phyloP scores from a whole-genome alignment of 2,888 invertebrate species.

The Amphimallon solstitiale region DNA sequence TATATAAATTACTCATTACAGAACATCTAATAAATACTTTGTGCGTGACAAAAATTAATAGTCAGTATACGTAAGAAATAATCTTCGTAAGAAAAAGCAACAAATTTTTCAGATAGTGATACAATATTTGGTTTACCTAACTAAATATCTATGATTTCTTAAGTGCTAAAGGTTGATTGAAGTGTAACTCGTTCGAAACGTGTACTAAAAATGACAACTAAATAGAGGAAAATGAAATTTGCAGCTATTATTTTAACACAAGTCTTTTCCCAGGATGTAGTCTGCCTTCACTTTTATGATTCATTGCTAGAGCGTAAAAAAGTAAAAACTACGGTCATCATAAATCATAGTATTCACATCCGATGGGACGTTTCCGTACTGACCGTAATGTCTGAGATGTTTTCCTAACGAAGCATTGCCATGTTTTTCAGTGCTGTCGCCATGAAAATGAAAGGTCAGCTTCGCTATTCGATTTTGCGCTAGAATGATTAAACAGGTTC shows the following conservation, averaged over 20 bases:
- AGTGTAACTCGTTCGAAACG: background rate
- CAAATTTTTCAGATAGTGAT: no score
- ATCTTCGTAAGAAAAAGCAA: no score
- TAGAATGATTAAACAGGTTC: no score
- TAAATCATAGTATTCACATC: slow-evolving; percentile 21
- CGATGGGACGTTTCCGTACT: slow-evolving; percentile 12
- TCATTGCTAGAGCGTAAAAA: background rate
- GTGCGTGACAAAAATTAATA: no score
- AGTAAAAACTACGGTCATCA: background rate
- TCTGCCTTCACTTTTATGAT: background rate
- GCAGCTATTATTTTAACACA: background rate
- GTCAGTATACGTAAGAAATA: no score
- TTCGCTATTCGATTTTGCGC: no score
- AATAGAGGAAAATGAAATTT: background rate
- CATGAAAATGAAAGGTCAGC: background rate
- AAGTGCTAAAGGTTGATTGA: no score
- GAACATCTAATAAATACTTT: no score
- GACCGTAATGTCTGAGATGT: slow-evolving; percentile 10
- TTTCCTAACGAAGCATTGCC: slow-evolving; percentile 12
- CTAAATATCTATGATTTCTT: no score
- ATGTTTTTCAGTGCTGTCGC: background rate
- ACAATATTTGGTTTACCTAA: no score
- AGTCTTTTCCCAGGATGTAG: background rate
- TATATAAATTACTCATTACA: no score
- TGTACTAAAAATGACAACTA: background rate